A percentile compares a stretch with the other conserved stretches of the same genome.
phyloP scores from a whole-genome alignment of 2,113 vertebrate genomes.

The Bufo bufo region DNA sequence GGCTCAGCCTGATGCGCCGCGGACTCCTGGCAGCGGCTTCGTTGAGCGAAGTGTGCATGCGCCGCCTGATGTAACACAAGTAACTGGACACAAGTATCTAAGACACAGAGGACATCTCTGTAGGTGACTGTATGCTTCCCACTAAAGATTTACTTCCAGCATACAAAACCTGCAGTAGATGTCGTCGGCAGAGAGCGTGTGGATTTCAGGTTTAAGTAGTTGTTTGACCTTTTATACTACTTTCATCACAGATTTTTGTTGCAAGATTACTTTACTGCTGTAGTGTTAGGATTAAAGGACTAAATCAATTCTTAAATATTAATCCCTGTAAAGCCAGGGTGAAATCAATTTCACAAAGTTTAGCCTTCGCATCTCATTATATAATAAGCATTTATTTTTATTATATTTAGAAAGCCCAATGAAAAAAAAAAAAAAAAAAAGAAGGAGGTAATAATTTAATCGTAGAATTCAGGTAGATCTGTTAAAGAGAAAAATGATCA shows the following conservation, averaged over 20 bases:
- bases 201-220: not conserved
- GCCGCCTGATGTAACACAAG: too few relatives aligned
- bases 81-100: too few relatives aligned
- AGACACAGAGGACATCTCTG: not conserved
- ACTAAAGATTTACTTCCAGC: not conserved
- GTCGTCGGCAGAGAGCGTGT: not conserved
- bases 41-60: too few relatives aligned
- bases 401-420: not conserved
- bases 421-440: not conserved
- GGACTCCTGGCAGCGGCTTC: too few relatives aligned
- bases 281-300: slow-evolving; percentile 26
- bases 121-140: not conserved
- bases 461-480: not conserved
- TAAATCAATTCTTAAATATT: slow-evolving; percentile 25
- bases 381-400: not conserved
- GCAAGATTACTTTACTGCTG: not conserved
- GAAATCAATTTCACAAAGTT: slow-evolving; percentile 12
- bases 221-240: not conserved
- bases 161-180: not conserved
- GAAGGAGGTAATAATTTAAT: too few relatives aligned
- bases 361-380: not conserved
- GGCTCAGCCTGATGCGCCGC: too few relatives aligned
- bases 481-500: not conserved
- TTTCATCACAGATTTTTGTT: slow-evolving; percentile 2
- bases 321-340: slow-evolving; percentile 15